phyloP scores from a whole-genome alignment of 2,888 invertebrate genomes.

The Drosophila quasianomalipes region DNA sequence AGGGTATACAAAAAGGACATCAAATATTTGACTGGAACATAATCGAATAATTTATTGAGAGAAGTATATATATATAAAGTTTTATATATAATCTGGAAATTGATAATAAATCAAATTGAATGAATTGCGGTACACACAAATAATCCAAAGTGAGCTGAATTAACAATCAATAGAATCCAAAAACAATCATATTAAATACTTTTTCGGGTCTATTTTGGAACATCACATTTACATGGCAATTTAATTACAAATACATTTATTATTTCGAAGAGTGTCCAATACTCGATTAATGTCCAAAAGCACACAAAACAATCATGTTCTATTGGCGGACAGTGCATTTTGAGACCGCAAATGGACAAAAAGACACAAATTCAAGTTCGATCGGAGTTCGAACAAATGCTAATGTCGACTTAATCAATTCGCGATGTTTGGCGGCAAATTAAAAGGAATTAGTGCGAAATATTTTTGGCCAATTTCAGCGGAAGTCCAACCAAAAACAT shows the following conservation, averaged over 20 bases:
- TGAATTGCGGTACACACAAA: background rate
- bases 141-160: background rate
- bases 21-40: background rate
- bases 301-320: background rate
- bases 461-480: constrained; percentile 4
- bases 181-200: background rate
- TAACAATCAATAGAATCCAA: background rate
- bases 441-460: constrained; percentile 4
- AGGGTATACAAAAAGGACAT: background rate
- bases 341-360: background rate
- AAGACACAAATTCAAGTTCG: background rate
- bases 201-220: background rate
- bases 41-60: background rate
- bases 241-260: background rate
- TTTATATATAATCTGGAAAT: background rate
- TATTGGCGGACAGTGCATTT: background rate
- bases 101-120: background rate
- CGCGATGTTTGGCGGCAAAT: background rate
- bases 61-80: background rate
- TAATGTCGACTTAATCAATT: background rate
- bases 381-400: background rate
- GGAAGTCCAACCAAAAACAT: constrained; percentile 1
- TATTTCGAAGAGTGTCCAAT: background rate
- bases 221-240: background rate
- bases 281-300: background rate